Evolutionary conservation across 2,888 invertebrate genomes (phyloP).

Genomic region (Coleophora deauratella): DNA sequence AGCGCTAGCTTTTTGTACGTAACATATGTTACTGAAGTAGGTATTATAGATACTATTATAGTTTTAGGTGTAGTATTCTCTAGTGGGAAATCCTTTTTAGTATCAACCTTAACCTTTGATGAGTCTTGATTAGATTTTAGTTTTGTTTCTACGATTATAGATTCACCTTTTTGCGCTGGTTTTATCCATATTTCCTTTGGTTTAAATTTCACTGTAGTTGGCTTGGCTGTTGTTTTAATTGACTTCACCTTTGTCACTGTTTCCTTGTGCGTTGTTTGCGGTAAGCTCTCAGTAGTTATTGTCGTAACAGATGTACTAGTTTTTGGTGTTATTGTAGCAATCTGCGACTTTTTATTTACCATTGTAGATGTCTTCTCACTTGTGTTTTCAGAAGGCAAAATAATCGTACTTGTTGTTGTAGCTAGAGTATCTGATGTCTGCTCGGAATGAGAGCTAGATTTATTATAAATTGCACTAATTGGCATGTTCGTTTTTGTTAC

Average conservation of each 20-base stretch:
- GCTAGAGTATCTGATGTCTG: neutral
- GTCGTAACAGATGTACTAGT: slow-evolving; percentile 9
- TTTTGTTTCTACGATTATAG: slow-evolving; percentile 40
- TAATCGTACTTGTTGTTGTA: slow-evolving; percentile 18
- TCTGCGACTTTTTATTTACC: slow-evolving; percentile 9
- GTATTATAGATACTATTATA: slow-evolving; percentile 66
- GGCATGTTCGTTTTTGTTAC: slow-evolving; percentile 11
- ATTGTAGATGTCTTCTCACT: slow-evolving; percentile 8
- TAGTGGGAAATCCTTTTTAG: slow-evolving; percentile 36
- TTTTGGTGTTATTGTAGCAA: slow-evolving; percentile 8
- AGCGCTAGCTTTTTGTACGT: slow-evolving; percentile 61
- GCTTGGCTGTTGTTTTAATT: slow-evolving; percentile 35
- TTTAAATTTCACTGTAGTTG: slow-evolving; percentile 52
- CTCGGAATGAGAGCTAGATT: slow-evolving; percentile 21
- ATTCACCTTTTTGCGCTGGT: slow-evolving; percentile 68
- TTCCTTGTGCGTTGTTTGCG: slow-evolving; percentile 17
- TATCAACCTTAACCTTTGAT: slow-evolving; percentile 31
- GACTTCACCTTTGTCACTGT: slow-evolving; percentile 35
- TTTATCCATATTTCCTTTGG: slow-evolving; percentile 69
- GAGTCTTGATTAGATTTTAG: slow-evolving; percentile 33
- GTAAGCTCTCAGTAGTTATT: slow-evolving; percentile 7
- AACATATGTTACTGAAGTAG: slow-evolving; percentile 60
- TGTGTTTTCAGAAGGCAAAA: slow-evolving; percentile 9
- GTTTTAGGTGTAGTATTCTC: slow-evolving; percentile 58
- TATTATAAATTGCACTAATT: slow-evolving; percentile 25